Evolutionary conservation across 2,113 vertebrate genomes (phyloP).

Genomic region (Grammatotria lemairii): DNA sequence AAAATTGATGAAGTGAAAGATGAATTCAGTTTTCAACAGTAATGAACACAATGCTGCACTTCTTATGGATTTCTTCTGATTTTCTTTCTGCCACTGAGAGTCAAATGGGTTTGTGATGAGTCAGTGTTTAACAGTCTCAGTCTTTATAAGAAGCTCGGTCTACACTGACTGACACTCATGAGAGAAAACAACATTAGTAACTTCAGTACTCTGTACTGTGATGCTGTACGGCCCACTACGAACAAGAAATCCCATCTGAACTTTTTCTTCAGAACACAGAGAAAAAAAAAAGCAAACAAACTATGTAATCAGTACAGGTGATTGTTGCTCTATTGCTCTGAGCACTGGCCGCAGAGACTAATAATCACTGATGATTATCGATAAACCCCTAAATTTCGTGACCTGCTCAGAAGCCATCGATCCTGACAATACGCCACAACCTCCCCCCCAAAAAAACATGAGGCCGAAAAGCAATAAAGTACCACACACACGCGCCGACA

Average conservation of each 20-base stretch:
- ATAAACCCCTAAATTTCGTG: conserved; percentile 76
- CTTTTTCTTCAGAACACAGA: not conserved
- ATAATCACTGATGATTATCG: conserved; percentile 89
- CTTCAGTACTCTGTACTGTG: rapidly evolving
- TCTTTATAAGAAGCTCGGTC: not conserved
- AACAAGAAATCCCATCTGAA: not conserved
- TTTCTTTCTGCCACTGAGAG: not conserved
- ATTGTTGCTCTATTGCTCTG: not conserved
- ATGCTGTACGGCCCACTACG: not conserved
- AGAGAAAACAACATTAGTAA: not conserved
- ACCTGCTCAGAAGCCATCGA: conserved; percentile 64
- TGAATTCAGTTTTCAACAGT: not conserved
- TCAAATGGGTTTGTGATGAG: not conserved
- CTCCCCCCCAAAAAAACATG: conserved; percentile 39
- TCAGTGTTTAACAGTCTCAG: not conserved
- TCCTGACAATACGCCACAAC: conserved; percentile 64
- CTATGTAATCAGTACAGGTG: conserved; percentile 35
- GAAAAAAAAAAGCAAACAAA: not conserved
- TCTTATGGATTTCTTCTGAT: not conserved
- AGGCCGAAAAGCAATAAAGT: conserved; percentile 80
- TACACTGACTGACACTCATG: not conserved
- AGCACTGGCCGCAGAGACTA: conserved; percentile 56
- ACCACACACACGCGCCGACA: conserved; percentile 26
- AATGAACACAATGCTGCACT: not conserved
- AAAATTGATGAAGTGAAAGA: not conserved